A percentile compares a stretch with the other conserved stretches of the same genome.
Conservation (phyloP, 2,797 vertebrate genomes). For the Catamblyrhynchus diadema region DNA sequence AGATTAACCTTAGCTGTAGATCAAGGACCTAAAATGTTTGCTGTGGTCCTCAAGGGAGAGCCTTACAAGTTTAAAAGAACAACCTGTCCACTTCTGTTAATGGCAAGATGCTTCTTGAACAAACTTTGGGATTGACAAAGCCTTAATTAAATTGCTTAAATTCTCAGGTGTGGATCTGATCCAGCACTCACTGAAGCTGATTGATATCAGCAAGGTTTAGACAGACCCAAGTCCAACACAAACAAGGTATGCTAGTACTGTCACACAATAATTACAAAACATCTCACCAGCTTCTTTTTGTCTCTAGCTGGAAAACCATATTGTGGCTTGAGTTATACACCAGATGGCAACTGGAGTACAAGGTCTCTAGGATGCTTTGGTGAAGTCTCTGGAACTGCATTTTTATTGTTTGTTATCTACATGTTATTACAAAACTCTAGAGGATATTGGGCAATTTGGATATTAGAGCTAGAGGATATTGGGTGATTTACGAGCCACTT, state of each 20-base stretch:
- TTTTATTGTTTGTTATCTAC: not conserved
- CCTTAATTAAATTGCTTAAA: conserved; percentile 22
- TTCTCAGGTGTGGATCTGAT: conserved; percentile 16
- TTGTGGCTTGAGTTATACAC: not conserved
- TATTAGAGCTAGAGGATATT: not conserved
- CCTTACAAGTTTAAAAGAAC: not conserved
- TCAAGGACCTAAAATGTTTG: conserved; percentile 6
- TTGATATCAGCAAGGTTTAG: not conserved
- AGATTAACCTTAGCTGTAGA: conserved; percentile 58
- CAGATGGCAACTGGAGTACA: not conserved
- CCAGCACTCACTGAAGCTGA: not conserved
- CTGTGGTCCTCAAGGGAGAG: not conserved
- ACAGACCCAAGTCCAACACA: not conserved
- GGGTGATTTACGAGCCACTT: not conserved
- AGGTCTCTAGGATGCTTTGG: not conserved
- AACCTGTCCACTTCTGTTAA: not conserved
- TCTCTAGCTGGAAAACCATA: not conserved
- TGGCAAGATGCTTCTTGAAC: not conserved
- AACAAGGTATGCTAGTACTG: not conserved
- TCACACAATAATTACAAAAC: not conserved
- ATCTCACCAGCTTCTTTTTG: not conserved
- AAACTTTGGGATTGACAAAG: not conserved
- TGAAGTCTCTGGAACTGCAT: not conserved
- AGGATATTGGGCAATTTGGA: not conserved
- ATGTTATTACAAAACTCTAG: not conserved